Base-by-base conservation (phyloP, 1,140 invertebrate genomes). In the Psilanteris sp. region DNA sequence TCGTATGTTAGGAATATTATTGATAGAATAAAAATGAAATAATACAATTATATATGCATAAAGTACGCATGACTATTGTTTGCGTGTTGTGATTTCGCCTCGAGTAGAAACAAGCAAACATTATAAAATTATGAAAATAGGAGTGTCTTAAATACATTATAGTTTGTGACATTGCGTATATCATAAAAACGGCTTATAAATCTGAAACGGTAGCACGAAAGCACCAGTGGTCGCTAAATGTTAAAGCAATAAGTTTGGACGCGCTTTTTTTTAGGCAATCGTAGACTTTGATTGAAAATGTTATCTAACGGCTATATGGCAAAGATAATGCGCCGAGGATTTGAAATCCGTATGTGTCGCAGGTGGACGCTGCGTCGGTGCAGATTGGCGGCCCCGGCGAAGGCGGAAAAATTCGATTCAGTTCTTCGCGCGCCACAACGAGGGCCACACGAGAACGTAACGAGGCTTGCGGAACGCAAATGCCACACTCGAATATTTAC, bases 331-430 rank as follows among this genome's bases (percentile, higher is more conserved):
- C 62, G 62, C 26, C 72, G 18, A 29, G 48, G 55, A 59, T 73
- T 59, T 27, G 24, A 52, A 54, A 27, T 59, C 29, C 54, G 15
- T 34, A 50, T 29, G 48, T 48, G 27, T 16, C 43, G 64, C 52
- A 44, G 54, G 54, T 32, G 61, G 44, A 43, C 61, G 24, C 26
- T 61, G 71, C 71, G 71, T 75, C 52, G 70, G 61, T 67, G 54
- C 71, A 67, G 61, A 72, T 75, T 72, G 77, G 71, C 66, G 32
- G 71, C 59, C 50, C 57, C 18, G 48, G 32, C 59, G 57, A 73
- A 75, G 73, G 73, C 73, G 55, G 61, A 79, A 76, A 73, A 71
- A 67, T 67, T 62, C 54, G 67, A 67, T 67, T 68, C 77, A 72
- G 77, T 75, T 72, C 18, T 59, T 76, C 62, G 67, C 77, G 77